Evolutionary conservation across 2,113 vertebrate genomes (phyloP), one percentile per base, ranked within the genome.

Genomic region (Mus pahari): DNA sequence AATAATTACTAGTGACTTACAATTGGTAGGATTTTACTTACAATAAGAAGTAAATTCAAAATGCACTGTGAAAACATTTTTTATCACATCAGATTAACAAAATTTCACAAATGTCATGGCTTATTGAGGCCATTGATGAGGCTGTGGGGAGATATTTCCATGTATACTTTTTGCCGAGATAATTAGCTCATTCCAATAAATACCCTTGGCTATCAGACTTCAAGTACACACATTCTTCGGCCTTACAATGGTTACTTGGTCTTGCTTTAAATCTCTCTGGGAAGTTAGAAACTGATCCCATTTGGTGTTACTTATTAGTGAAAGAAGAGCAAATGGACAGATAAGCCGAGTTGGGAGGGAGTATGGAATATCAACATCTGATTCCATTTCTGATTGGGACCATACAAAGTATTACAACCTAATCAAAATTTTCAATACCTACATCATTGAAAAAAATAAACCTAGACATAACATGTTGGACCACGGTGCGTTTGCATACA

Each of bases 301-400:
- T 50, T 22, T 62, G 3, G 8, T 91, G 33, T 22, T 89, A 86
- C 50, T 62, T 53, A 66, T 89, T 89, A 62, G 3, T 42, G 31
- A 16, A 33, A 89, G 12, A 17, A 91, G 2, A 89, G 73, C 71
- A 73, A 70, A 71, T 64, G 42, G 39, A 45, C 28, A 68, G 62
- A 17, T 48, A 16, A 86, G 16, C 5, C 22, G 24, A 10, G 64
- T 8, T 50, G 14, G 39, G 33, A n/a, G n/a, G 62, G 10, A 78
- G 75, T 3, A 90, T 45, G 42, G 31, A 19, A 81, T 28, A 0
- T 55, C 53, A 81, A 68, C n/a, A 88, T 91, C 39, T 60, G 39
- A 84, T 24, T 89, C 84, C 74, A 55, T 45, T 92, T 94, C 71
- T 70, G n/a, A 93, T n/a, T n/a, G n/a, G n/a, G n/a, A 22, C 3